A percentile compares a stretch with the other conserved stretches of the same genome.
phyloP scores from a whole-genome alignment of 2,797 vertebrate species.

The Micropoecilia bifurca region DNA sequence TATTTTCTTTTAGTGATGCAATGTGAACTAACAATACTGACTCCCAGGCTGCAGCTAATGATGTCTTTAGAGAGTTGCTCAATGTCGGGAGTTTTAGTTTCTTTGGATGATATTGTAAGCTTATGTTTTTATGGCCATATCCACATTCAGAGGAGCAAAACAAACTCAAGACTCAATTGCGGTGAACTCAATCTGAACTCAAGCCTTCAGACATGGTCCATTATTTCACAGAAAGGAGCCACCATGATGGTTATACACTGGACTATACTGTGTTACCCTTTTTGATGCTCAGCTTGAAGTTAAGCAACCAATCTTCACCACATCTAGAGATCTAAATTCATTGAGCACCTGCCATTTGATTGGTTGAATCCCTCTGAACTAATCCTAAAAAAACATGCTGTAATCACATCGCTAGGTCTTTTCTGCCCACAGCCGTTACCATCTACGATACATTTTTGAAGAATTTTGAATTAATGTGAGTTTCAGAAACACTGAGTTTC shows the following conservation, averaged over 20 bases:
- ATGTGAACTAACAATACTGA: background rate
- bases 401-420: too few relatives aligned
- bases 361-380: background rate
- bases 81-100: background rate
- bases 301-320: background rate
- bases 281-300: background rate
- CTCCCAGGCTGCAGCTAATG: background rate
- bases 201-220: background rate
- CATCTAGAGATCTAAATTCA: background rate
- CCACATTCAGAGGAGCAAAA: background rate
- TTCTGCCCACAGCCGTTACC: too few relatives aligned
- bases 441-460: too few relatives aligned
- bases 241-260: background rate
- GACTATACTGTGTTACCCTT: background rate
- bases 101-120: background rate
- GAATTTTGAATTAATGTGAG: too few relatives aligned
- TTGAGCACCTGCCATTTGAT: background rate
- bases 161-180: background rate
- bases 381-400: background rate
- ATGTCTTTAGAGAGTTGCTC: background rate
- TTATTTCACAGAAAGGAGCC: background rate
- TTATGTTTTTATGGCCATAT: background rate
- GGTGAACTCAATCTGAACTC: background rate
- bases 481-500: too few relatives aligned
- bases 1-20: conserved; percentile 4